Evolutionary conservation across 2,797 vertebrate genomes (phyloP), one percentile per base, ranked within the genome.

Genomic region (Amblyraja radiata): DNA sequence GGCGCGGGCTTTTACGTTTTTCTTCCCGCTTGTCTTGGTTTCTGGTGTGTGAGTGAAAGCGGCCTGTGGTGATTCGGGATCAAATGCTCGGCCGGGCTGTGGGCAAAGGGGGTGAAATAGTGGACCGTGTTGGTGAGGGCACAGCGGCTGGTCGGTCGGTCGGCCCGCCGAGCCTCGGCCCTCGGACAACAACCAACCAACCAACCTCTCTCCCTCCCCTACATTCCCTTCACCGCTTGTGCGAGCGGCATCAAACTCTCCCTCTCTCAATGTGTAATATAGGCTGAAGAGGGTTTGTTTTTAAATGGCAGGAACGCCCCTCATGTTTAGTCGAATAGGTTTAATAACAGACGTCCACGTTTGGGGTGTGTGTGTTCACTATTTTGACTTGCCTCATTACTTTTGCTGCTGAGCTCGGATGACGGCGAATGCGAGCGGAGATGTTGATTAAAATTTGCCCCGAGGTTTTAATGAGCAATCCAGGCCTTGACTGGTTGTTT

Each of bases 261-360:
- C 61, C 61, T 86, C n/a, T 86, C 58, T 86, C 58, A 86, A 86
- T 86, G 83, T 86, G 83, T 86, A 86, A 86, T 86, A 63, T 65
- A 86, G 25, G 83, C 83, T 86, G 83, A 86, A 86, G 83, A 63
- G 83, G 83, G 83, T 65, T 86, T 86, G 83, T 86, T 86, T 86
- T 86, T 86, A 90, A 90, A 90, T 90, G n/a, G n/a, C 21, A 90
- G 88, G 88, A 90, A 90, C 88, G 88, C 88, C 88, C 88, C 88
- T 90, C 88, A 90, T 90, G 88, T 90, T 90, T 90, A 90, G 88
- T 36, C 46, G 65, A 90, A 73, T 90, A 90, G 88, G 25, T 90
- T 68, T 90, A 73, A 90, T 90, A 68, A 73, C 88, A 39, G 88
- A 73, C 63, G 88, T 90, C n/a, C 8, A 32, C 32, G 88, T 90